phyloP scores from a whole-genome alignment of 2,888 invertebrate species.

The Stenichneumon culpator region DNA sequence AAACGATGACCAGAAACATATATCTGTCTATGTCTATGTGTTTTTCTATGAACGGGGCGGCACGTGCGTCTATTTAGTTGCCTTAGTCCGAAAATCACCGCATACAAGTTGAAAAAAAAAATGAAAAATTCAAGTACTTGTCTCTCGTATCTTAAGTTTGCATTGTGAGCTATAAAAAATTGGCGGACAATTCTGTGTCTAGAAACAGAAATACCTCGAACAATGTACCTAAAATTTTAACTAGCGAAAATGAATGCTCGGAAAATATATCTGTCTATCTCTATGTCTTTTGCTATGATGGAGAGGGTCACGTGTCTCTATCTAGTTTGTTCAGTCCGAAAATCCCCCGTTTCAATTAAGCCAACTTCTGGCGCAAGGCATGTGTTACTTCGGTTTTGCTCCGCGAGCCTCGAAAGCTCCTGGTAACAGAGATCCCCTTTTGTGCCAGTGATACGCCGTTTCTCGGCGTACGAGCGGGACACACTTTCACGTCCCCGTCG shows the following conservation, averaged over 20 bases:
- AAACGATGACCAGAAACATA: background rate
- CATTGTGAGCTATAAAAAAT: no score
- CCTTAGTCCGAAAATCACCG: background rate
- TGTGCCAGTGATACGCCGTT: slow-evolving; percentile 22
- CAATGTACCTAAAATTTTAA: background rate
- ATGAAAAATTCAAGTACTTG: no score
- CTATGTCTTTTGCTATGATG: background rate
- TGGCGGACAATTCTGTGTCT: no score
- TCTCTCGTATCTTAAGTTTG: no score
- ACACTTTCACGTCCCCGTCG: background rate
- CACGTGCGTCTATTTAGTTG: background rate
- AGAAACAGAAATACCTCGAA: background rate
- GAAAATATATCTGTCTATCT: background rate
- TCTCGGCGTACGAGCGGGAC: background rate
- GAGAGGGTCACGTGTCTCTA: background rate
- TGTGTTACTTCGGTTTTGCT: slow-evolving; percentile 6
- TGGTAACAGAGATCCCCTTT: slow-evolving; percentile 20
- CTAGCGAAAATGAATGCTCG: background rate
- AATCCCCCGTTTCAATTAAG: slow-evolving; percentile 1
- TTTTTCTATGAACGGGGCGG: background rate
- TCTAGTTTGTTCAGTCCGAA: slow-evolving; percentile 17
- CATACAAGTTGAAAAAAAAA: no score
- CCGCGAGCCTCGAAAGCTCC: slow-evolving; percentile 28
- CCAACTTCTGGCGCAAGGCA: slow-evolving; percentile 4
- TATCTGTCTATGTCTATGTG: background rate